Conservation (phyloP, 2,888 invertebrate species). For the Drosophila vallismaia region DNA sequence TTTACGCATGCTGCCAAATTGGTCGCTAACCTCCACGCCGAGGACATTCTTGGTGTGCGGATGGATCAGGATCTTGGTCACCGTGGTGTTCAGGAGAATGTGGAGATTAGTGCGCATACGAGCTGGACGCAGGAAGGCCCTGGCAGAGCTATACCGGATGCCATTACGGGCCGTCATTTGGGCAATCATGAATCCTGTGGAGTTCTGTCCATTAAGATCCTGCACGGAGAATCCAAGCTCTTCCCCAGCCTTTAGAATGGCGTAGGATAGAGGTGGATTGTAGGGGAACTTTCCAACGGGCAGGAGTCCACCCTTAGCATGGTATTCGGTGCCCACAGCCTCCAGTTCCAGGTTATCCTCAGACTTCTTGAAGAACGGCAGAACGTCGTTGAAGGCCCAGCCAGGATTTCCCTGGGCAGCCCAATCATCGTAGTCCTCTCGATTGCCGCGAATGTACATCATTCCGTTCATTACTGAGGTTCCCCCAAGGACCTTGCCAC, state of each 20-base stretch:
- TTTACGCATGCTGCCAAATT: constrained; percentile 85
- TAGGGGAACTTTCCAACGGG: constrained; percentile 93
- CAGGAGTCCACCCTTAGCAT: constrained; percentile 90
- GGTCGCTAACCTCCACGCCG: constrained; percentile 88
- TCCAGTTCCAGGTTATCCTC: constrained; percentile 90
- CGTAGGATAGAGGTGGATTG: constrained; percentile 91
- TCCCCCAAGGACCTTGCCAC: constrained; percentile 95
- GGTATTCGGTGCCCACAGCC: constrained; percentile 90
- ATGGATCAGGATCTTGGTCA: constrained; percentile 90
- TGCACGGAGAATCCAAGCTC: constrained; percentile 90
- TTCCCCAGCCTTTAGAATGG: constrained; percentile 90
- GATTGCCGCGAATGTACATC: constrained; percentile 96
- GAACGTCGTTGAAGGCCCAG: constrained; percentile 94
- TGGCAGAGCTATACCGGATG: constrained; percentile 91
- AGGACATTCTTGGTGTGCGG: constrained; percentile 89
- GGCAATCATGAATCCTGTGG: constrained; percentile 94
- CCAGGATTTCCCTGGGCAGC: constrained; percentile 93
- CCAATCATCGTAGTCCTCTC: constrained; percentile 95
- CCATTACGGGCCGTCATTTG: constrained; percentile 95
- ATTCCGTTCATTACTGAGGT: constrained; percentile 97
- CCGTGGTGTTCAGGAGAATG: constrained; percentile 92
- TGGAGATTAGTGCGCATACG: constrained; percentile 91
- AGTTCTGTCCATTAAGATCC: constrained; percentile 92
- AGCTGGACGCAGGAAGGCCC: constrained; percentile 92
- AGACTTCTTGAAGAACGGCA: constrained; percentile 95